A percentile compares a stretch with the other conserved stretches of the same genome.
Conservation (phyloP, 2,113 vertebrate genomes). For the Tricholaema leucomelas region DNA sequence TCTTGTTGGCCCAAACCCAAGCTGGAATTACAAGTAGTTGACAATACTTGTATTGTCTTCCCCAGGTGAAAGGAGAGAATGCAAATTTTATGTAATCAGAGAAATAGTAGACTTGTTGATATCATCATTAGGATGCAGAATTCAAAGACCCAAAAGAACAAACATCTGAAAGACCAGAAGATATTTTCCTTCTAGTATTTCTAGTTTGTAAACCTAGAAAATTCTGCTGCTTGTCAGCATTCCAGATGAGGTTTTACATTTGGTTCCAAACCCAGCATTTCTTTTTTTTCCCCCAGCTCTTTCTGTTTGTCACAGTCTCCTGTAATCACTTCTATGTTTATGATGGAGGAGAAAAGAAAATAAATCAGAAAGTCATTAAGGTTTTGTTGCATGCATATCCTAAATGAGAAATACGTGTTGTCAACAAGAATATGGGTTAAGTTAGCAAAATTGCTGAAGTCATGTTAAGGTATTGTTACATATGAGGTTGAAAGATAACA, state of each 20-base stretch:
- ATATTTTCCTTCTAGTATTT: neutral
- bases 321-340: neutral
- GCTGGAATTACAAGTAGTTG: neutral
- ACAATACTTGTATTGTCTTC: neutral
- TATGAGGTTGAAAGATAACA: neutral
- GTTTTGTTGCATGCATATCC: neutral
- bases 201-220: neutral
- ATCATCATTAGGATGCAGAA: neutral
- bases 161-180: neutral
- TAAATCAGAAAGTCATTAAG: neutral
- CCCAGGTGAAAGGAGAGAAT: neutral
- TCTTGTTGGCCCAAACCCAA: neutral
- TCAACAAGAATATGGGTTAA: constrained; percentile 18
- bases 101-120: neutral
- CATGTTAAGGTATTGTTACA: constrained; percentile 16
- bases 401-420: neutral
- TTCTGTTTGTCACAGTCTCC: neutral
- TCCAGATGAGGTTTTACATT: neutral
- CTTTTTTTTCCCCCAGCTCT: neutral
- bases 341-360: neutral
- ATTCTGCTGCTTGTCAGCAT: neutral
- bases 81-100: neutral
- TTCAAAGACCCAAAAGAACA: neutral
- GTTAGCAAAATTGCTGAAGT: constrained; percentile 16
- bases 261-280: neutral